Conservation (phyloP, 2,888 invertebrate genomes). For the Monoplex corrugatus region DNA sequence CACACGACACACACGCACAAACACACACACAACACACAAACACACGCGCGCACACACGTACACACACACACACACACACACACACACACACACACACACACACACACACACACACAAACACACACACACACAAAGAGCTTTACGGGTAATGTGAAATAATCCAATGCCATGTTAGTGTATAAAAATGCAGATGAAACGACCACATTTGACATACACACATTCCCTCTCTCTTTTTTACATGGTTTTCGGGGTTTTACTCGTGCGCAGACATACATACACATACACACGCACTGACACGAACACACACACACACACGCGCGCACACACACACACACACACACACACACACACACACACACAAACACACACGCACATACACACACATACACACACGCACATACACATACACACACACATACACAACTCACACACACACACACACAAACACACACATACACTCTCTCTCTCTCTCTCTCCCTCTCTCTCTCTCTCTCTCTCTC, state of each 20-base stretch:
- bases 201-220: background rate
- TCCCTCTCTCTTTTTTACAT: background rate
- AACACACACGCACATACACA: no score
- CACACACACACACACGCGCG: no score
- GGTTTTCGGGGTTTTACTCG: no score
- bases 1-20: slow-evolving; percentile 12
- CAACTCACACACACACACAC: background rate
- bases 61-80: slow-evolving; percentile 32
- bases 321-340: no score
- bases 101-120: background rate
- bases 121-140: background rate
- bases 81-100: background rate
- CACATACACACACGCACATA: no score
- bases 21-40: background rate
- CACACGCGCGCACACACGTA: slow-evolving; percentile 7
- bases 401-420: no score
- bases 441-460: no score
- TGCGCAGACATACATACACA: background rate
- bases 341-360: no score
- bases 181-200: background rate
- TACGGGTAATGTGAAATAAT: no score
- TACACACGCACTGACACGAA: background rate
- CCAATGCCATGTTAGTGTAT: background rate
- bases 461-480: no score
- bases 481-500: no score